Evolutionary conservation across 1,140 invertebrate genomes (phyloP).

Genomic region (Trachelipus rathkii): DNA sequence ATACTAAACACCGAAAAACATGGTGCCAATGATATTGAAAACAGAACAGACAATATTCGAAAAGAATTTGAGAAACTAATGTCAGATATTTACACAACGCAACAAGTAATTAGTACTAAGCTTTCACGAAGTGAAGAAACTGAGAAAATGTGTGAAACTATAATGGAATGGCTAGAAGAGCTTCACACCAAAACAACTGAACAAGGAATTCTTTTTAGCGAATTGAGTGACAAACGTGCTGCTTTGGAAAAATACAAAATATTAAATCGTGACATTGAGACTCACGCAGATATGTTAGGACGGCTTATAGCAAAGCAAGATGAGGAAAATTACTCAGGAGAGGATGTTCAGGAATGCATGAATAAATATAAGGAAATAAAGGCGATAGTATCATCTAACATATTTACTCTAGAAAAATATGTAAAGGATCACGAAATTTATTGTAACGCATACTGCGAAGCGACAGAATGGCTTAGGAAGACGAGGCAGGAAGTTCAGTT

Average conservation of each 20-base stretch:
- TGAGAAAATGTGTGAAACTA: slow-evolving; percentile 61
- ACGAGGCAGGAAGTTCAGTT: slow-evolving; percentile 77
- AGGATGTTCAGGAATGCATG: slow-evolving; percentile 65
- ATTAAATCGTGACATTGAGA: slow-evolving; percentile 69
- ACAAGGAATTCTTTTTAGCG: slow-evolving; percentile 63
- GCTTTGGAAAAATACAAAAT: slow-evolving; percentile 69
- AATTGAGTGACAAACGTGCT: slow-evolving; percentile 83
- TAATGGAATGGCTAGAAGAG: slow-evolving; percentile 76
- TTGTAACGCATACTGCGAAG: slow-evolving; percentile 71
- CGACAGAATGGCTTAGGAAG: slow-evolving; percentile 81
- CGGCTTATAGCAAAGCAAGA: slow-evolving; percentile 48
- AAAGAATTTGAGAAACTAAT: slow-evolving; percentile 81
- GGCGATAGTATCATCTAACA: slow-evolving; percentile 48
- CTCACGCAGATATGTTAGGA: slow-evolving; percentile 69
- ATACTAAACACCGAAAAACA: slow-evolving; percentile 84
- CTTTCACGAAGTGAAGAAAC: slow-evolving; percentile 50
- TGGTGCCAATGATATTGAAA: slow-evolving; percentile 79
- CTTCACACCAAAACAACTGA: slow-evolving; percentile 71
- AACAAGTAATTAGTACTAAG: slow-evolving; percentile 39
- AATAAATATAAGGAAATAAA: slow-evolving; percentile 67
- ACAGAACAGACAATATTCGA: slow-evolving; percentile 81
- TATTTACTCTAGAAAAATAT: slow-evolving; percentile 68
- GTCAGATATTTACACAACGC: slow-evolving; percentile 58
- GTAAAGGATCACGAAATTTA: slow-evolving; percentile 83
- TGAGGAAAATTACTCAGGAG: slow-evolving; percentile 43